phyloP scores from a whole-genome alignment of 2,888 invertebrate genomes.

The Nemapogon koenigi region DNA sequence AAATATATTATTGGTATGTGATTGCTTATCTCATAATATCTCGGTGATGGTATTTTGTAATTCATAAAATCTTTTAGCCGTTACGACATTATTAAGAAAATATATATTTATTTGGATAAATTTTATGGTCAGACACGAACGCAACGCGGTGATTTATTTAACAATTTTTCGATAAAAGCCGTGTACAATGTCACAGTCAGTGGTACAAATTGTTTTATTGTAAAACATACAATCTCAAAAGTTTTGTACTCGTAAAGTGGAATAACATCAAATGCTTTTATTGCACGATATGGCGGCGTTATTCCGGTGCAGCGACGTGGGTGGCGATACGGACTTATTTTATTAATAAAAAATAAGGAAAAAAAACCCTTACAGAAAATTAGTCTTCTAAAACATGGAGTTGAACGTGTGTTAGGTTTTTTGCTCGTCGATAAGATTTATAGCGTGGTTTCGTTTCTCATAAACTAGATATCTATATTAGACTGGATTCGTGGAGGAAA shows the following conservation, averaged over 20 bases:
- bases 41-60: no score
- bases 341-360: conserved; percentile 41
- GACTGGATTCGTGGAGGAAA: no score
- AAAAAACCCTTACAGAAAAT: conserved; percentile 50
- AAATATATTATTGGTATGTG: no score
- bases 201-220: background rate
- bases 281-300: conserved; percentile 5
- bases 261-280: conserved; percentile 2
- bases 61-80: no score
- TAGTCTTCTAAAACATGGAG: conserved; percentile 60
- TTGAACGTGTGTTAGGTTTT: conserved; percentile 62
- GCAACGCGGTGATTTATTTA: no score
- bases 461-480: no score
- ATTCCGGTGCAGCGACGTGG: conserved; percentile 29
- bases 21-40: no score
- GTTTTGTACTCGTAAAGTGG: conserved; percentile 1
- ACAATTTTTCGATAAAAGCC: no score
- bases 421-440: conserved; percentile 53
- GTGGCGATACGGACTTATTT: conserved; percentile 48
- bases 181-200: background rate
- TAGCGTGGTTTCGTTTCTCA: conserved; percentile 36
- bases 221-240: no score
- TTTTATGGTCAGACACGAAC: no score
- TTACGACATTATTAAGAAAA: no score
- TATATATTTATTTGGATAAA: no score